phyloP scores from a whole-genome alignment of 2,888 invertebrate species.

The Thecocarcelia acutangulata region DNA sequence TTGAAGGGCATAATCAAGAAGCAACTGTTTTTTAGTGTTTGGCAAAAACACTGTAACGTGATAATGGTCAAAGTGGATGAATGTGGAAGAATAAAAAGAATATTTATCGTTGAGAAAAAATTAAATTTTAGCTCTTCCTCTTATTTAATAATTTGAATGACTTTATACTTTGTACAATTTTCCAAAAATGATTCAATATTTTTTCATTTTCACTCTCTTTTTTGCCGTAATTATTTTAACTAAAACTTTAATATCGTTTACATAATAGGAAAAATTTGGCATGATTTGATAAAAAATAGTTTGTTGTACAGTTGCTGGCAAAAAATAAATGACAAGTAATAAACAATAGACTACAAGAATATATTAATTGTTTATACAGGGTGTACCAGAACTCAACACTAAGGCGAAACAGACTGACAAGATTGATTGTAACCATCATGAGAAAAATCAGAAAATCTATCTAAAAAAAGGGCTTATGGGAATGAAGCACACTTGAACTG shows the following conservation, averaged over 20 bases:
- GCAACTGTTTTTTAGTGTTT: conserved; percentile 17
- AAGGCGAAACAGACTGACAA: too few relatives aligned
- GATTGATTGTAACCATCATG: too few relatives aligned
- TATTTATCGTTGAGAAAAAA: conserved; percentile 29
- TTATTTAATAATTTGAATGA: too few relatives aligned
- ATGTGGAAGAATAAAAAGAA: not conserved
- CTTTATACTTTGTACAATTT: too few relatives aligned
- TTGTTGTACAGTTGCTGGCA: not conserved
- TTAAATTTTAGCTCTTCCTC: not conserved
- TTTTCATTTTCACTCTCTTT: not conserved
- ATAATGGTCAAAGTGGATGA: conserved; percentile 41
- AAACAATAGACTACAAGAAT: too few relatives aligned
- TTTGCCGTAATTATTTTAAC: conserved; percentile 15
- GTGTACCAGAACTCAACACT: too few relatives aligned
- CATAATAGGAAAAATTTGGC: conserved; percentile 8
- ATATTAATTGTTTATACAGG: too few relatives aligned
- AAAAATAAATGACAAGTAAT: not conserved
- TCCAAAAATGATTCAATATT: not conserved
- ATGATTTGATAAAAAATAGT: not conserved
- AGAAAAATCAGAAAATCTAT: too few relatives aligned
- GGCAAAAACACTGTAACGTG: not conserved
- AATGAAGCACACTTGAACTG: too few relatives aligned
- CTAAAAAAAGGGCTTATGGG: too few relatives aligned
- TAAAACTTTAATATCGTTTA: conserved; percentile 46
- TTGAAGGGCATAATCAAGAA: not conserved